These are phyloP conservation scores for Lepas anatifera DNA, from an alignment of 2,888 invertebrate genomes.

Conservation along the genomic window DNA sequence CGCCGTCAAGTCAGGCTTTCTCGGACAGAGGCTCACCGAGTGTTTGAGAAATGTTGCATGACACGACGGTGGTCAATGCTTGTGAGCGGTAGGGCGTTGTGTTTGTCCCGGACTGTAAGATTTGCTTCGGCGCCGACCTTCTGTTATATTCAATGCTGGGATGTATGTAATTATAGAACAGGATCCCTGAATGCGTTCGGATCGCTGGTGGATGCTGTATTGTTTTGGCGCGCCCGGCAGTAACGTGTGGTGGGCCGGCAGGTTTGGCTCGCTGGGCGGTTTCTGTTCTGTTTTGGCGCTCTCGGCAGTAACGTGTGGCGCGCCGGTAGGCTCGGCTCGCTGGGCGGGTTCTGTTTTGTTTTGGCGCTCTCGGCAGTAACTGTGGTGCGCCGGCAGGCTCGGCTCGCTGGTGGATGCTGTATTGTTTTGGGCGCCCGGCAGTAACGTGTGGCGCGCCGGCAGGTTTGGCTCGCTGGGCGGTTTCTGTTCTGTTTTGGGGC, in stretches of 20 bases:
- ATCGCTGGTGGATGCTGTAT: no score
- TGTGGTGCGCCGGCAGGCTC: constrained; percentile 64
- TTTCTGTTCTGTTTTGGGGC: constrained; percentile 68
- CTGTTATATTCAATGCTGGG: no score
- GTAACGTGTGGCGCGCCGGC: constrained; percentile 32
- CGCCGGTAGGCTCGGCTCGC: constrained; percentile 54
- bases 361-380: constrained; percentile 61
- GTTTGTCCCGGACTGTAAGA: no score
- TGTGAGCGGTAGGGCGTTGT: no score
- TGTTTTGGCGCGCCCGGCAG: no score
- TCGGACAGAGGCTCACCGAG: no score
- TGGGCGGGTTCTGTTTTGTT: constrained; percentile 77
- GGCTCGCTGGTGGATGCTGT: constrained; percentile 87
- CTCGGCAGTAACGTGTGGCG: constrained; percentile 29
- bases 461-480: constrained; percentile 75
- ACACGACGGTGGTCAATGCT: no score
- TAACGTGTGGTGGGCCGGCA: constrained; percentile 32
- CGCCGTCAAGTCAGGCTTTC: no score
- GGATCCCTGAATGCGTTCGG: background rate
- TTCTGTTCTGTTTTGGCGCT: constrained; percentile 71
- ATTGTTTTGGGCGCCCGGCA: no score
- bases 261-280: constrained; percentile 75
- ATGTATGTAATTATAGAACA: no score
- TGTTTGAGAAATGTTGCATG: no score
- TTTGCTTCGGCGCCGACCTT: no score